phyloP scores from a whole-genome alignment of 2,113 vertebrate genomes.

The Symphodus melops region DNA sequence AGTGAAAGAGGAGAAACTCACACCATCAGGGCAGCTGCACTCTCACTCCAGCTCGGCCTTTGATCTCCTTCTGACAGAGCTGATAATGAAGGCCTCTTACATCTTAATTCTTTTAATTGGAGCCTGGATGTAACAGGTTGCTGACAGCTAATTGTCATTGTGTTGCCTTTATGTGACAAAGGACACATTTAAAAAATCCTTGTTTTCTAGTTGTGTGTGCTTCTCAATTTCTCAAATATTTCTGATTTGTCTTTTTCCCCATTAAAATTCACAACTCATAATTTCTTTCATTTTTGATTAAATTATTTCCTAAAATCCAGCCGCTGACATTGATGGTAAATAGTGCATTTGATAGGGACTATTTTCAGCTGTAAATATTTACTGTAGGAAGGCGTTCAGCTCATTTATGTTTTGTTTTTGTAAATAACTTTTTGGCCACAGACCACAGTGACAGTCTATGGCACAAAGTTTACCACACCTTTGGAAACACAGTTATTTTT shows the following conservation, averaged over 20 bases:
- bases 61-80: conserved; percentile 78
- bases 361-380: conserved; percentile 10
- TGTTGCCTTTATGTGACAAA: conserved; percentile 35
- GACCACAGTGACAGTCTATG: not conserved
- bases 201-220: not conserved
- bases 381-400: not conserved
- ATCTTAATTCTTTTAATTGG: conserved; percentile 82
- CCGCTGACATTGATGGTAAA: not conserved
- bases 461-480: not conserved
- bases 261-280: not conserved
- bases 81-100: conserved; percentile 80
- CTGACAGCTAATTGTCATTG: conserved; percentile 51
- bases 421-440: not conserved
- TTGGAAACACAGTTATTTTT: not conserved
- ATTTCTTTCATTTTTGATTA: not conserved
- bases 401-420: not conserved
- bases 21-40: conserved; percentile 81
- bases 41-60: conserved; percentile 80
- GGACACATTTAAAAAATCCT: not conserved
- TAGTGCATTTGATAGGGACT: not conserved
- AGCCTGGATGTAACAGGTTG: conserved; percentile 63
- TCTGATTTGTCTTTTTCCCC: not conserved
- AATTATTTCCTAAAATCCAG: not conserved
- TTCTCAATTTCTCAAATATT: not conserved
- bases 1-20: conserved; percentile 80